Evolutionary conservation across 1,140 invertebrate genomes (phyloP).

Genomic region (Adoxophyes honmai): DNA sequence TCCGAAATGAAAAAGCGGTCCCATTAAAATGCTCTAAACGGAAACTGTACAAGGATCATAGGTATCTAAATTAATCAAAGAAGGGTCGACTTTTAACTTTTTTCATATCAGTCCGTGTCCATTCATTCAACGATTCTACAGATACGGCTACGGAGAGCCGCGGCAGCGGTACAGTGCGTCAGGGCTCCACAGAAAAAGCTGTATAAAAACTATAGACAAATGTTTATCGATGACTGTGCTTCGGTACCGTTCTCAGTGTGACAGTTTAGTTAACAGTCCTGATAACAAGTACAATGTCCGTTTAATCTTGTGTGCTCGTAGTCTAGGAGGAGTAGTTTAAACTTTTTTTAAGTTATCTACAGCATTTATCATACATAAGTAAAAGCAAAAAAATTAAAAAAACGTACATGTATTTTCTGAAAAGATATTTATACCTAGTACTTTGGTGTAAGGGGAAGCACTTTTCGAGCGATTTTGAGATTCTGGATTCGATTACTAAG

Average conservation of each 20-base stretch:
- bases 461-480: too few species aligned
- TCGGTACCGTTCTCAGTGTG: not conserved
- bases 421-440: too few species aligned
- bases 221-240: not conserved
- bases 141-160: constrained; percentile 6
- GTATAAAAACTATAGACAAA: not conserved
- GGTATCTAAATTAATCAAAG: constrained; percentile 11
- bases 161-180: not conserved
- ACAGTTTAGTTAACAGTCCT: constrained; percentile 5
- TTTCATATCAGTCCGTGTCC: not conserved
- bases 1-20: constrained; percentile 22
- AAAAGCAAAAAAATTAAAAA: too few species aligned
- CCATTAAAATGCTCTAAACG: constrained; percentile 22
- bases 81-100: constrained; percentile 10
- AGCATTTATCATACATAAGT: too few species aligned
- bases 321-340: too few species aligned
- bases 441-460: too few species aligned
- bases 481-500: too few species aligned
- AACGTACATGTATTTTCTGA: too few species aligned
- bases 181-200: not conserved
- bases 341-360: too few species aligned
- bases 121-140: constrained; percentile 11
- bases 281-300: not conserved
- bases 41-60: constrained; percentile 19
- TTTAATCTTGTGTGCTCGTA: too few species aligned